Base-by-base conservation (phyloP, 2,797 vertebrate genomes). In the Cygnus olor region DNA sequence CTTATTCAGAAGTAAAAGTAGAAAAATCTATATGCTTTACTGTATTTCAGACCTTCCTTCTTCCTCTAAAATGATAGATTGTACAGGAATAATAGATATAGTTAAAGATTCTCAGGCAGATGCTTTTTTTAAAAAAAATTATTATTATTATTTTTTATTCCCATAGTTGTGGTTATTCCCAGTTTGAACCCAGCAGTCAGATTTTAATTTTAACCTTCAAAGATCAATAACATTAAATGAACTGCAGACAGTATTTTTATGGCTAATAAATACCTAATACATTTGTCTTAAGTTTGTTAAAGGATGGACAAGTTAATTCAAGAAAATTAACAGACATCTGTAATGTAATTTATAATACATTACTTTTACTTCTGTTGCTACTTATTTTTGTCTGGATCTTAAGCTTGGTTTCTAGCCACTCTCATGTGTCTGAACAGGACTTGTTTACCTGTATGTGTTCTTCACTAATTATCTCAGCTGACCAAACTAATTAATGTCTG, bases 281-380 rank as follows among this genome's bases (percentile, higher is more conserved):
- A 66, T 90, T 81, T 82, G 64, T 82, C 88, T 71, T 53, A 81
- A 60, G 49, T 57, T 47, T 66, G 24, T 83, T 63, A 40, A 66
- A 90, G 74, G 73, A 80, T 88, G 87, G 34, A 70, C 89, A 85
- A 60, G 10, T 25, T 45, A 72, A 91, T 80, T 85, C 13, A 86
- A 77, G 82, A 90, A 90, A 73, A 86, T 87, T 90, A 93, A 78
- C 88, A 77, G 65, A 81, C 70, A 89, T 80, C 81, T 82, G 80
- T 90, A 89, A 86, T 58, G 72, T 47, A 61, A 65, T 76, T 89
- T 93, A 71, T 70, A 82, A 94, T 72, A 44, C 45, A 58, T 92
- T 92, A 90, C 66, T 90, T 86, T 87, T 89, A 72, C 54, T 61
- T 86, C 76, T 84, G 9, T 71, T 72, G 60, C 44, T 80, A 80